Evolutionary conservation across 1,140 invertebrate genomes (phyloP), one percentile per base, ranked within the genome.

Genomic region (Steinernema feltiae): DNA sequence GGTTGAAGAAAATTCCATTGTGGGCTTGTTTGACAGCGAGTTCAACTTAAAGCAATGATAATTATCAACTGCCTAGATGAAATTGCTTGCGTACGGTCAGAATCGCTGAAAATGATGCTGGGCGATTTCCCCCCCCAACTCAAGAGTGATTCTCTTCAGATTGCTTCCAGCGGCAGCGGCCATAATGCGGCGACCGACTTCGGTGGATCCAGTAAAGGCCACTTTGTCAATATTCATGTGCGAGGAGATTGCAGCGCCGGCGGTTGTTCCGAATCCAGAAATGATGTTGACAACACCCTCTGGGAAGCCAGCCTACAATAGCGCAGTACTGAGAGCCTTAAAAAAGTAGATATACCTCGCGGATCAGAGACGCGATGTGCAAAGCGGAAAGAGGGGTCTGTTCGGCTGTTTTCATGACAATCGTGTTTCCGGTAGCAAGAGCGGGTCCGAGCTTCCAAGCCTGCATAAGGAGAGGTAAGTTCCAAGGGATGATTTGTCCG

Each of bases 401-500:
- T 87, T 97, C 95, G 0, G 95, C 94, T 0, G 93, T 92, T 86
- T 97, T 97, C 81, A 99, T 88, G 12, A 97, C 90, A 32, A 95
- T 88, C 0, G 92, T 93, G 83, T 94, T 95, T 27, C 95, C 95
- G 76, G 92, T 92, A 1, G 92, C 91, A 41, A 95, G 86, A 1
- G 93, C 93, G 1, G 95, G 93, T 0, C 90, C 96, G 35, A 98
- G 88, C 88, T 99, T 99, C 95, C 95, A 98, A 0, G 93, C 90
- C 84, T 93, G 91, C 95, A 99, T 97, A 74, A 97, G 85, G 31
- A 98, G 84, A 0, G 95, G 95, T 86, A 97, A 98, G 88, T 98
- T 98, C 96, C 96, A 98, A 79, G 95, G 96, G 79, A 97, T 97
- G 74, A 98, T 97, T 88, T 97, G 94, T 29, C 93, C 96, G 88